Evolutionary conservation across 2,888 invertebrate genomes (phyloP).

Genomic region (Lapara coniferarum): DNA sequence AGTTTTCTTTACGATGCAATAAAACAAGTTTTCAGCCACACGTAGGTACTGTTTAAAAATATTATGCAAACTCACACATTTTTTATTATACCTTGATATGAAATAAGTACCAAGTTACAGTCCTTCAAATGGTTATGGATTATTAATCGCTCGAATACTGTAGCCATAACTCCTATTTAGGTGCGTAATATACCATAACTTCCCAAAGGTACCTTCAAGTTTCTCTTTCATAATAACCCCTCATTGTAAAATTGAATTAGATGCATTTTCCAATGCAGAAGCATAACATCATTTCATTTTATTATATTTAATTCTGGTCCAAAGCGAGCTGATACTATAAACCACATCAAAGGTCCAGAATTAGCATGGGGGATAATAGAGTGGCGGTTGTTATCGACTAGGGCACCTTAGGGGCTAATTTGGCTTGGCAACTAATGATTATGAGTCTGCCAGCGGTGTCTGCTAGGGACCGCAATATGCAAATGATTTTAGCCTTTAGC

Average conservation of each 20-base stretch:
- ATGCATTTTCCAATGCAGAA: not conserved
- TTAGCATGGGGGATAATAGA: constrained; percentile 81
- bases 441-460: constrained; percentile 64
- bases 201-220: too few relatives aligned
- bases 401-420: constrained; percentile 81
- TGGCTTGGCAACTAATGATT: constrained; percentile 76
- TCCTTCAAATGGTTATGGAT: not conserved
- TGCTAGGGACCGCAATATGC: constrained; percentile 74
- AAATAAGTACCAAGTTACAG: too few relatives aligned
- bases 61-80: too few relatives aligned
- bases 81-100: too few relatives aligned
- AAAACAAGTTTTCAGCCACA: too few relatives aligned
- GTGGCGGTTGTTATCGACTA: constrained; percentile 70
- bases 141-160: not conserved
- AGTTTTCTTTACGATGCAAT: too few relatives aligned
- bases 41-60: too few relatives aligned
- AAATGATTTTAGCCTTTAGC: constrained; percentile 79
- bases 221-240: not conserved
- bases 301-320: constrained; percentile 45
- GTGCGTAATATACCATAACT: not conserved
- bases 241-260: constrained; percentile 9
- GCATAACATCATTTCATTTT: constrained; percentile 35
- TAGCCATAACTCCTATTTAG: not conserved
- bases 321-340: constrained; percentile 53
- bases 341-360: constrained; percentile 77